These are phyloP conservation scores for Sylvia atricapilla DNA, from an alignment of 2,113 vertebrate species.

Conservation along the genomic window DNA sequence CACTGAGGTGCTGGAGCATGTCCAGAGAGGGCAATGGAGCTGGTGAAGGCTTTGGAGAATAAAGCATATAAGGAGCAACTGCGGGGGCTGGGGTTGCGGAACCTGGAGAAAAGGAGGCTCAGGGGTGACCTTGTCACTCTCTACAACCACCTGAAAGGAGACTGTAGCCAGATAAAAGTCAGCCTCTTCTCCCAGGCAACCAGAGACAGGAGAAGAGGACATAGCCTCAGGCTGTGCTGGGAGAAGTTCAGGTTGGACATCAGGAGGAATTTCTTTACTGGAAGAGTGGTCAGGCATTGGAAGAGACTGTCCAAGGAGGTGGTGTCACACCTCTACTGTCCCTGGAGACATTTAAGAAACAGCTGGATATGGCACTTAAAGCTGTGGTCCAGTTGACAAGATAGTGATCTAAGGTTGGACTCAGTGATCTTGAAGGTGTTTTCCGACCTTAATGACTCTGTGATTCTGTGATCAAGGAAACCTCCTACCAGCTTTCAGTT, in stretches of 20 bases:
- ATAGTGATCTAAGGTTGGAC: neutral
- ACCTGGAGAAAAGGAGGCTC: neutral
- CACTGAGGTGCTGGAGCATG: fast-evolving
- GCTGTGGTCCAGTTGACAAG: neutral
- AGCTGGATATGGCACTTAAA: neutral
- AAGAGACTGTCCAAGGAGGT: neutral
- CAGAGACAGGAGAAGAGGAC: neutral
- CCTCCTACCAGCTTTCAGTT: neutral
- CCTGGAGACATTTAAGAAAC: neutral
- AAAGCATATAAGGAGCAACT: neutral
- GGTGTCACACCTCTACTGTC: neutral
- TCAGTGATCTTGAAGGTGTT: neutral
- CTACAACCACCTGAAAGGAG: neutral
- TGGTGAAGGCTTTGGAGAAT: neutral
- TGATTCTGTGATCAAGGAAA: neutral
- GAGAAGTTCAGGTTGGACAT: neutral
- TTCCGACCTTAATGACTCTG: neutral
- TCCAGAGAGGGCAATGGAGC: neutral
- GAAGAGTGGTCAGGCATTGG: neutral
- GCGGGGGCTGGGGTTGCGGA: neutral
- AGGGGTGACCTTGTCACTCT: neutral
- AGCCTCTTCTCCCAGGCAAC: neutral
- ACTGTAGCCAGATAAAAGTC: too few species aligned
- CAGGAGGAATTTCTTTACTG: neutral
- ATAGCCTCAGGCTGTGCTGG: neutral